phyloP scores from a whole-genome alignment of 2,113 vertebrate species.

The Rutilus rutilus region DNA sequence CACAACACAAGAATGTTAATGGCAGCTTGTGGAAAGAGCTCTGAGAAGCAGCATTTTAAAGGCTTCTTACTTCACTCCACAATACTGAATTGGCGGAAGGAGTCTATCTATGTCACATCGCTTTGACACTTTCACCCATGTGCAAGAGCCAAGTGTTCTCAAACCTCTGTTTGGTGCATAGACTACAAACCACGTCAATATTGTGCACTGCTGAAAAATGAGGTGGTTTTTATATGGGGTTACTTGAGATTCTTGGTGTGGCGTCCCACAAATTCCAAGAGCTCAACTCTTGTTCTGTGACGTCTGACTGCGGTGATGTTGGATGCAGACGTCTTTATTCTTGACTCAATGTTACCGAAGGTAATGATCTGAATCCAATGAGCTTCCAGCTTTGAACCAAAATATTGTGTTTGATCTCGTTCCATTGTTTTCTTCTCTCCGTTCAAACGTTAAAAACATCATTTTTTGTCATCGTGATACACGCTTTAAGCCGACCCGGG shows the following conservation, averaged over 20 bases:
- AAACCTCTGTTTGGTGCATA: neutral
- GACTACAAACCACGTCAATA: neutral
- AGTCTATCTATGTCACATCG: neutral
- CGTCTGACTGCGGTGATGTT: neutral
- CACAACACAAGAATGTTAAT: conserved; percentile 38
- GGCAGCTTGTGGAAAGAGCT: conserved; percentile 18
- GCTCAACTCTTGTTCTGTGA: too few species aligned
- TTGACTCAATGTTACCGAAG: neutral
- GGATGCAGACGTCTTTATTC: neutral
- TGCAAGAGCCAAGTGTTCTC: neutral
- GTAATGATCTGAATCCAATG: neutral
- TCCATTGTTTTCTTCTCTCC: neutral
- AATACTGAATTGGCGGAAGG: neutral
- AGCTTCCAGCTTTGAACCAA: neutral
- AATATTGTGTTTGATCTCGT: neutral
- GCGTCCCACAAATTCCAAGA: neutral
- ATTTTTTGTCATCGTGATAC: neutral
- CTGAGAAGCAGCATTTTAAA: neutral
- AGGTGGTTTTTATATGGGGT: neutral
- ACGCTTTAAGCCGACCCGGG: neutral
- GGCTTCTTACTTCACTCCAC: neutral
- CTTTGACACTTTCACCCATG: neutral
- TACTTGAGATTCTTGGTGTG: conserved; percentile 10
- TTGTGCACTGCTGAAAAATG: neutral
- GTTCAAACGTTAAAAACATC: neutral